These are phyloP conservation scores for Heloderma charlesbogerti DNA, from an alignment of 2,113 vertebrate genomes.

Conservation along the genomic window DNA sequence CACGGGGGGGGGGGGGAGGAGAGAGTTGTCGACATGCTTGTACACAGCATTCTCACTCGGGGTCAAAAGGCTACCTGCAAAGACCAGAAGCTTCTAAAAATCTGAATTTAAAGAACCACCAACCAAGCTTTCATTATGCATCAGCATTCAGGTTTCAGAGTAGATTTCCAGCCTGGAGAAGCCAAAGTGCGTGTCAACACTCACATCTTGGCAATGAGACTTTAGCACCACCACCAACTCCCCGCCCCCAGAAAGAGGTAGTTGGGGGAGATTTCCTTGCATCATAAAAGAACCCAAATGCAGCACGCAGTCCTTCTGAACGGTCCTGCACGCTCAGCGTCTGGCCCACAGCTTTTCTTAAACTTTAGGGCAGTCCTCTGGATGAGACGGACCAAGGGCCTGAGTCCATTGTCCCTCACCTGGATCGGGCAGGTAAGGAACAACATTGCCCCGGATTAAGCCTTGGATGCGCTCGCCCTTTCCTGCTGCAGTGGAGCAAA, in stretches of 20 bases:
- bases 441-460: neutral
- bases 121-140: too few species aligned
- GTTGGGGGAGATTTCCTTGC: neutral
- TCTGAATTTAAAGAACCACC: neutral
- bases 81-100: neutral
- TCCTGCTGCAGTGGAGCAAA: neutral
- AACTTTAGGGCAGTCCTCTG: too few species aligned
- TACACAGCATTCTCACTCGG: neutral
- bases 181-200: too few species aligned
- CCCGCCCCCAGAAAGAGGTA: too few species aligned
- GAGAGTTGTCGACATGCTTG: neutral
- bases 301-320: neutral
- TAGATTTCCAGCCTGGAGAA: neutral
- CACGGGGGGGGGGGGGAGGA: too few species aligned
- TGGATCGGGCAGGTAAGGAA: too few species aligned
- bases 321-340: too few species aligned
- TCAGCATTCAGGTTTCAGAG: too few species aligned
- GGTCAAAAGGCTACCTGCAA: too few species aligned
- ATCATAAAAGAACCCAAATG: neutral
- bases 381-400: too few species aligned
- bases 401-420: too few species aligned
- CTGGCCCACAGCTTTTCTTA: too few species aligned
- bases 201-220: neutral
- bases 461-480: neutral
- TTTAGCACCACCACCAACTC: neutral